Percentiles rank a stretch among this genome's conserved stretches.
Conservation (phyloP, 2,113 vertebrate genomes). For the Sminthopsis crassicaudata region DNA sequence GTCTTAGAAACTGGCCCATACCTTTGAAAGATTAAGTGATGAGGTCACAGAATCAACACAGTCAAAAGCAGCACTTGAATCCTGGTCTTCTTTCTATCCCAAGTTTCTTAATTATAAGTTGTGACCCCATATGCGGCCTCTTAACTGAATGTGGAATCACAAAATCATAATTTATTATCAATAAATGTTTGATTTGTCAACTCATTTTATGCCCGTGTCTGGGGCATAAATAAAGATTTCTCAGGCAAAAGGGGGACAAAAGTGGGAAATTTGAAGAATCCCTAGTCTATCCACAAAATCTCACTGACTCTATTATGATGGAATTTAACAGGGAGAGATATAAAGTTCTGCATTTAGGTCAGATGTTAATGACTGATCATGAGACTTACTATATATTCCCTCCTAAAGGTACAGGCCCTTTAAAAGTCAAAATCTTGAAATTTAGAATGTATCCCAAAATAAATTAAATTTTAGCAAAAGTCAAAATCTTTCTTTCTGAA, state of each 20-base stretch:
- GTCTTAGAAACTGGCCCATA: background rate
- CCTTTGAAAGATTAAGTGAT: background rate
- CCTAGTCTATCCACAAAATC: background rate
- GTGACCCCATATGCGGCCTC: no score
- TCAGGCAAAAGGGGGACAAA: no score
- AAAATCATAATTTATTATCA: no score
- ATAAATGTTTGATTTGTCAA: no score
- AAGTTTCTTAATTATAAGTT: no score
- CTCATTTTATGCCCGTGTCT: no score
- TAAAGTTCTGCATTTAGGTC: background rate
- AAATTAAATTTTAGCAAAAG: background rate
- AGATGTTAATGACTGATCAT: background rate
- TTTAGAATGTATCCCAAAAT: background rate
- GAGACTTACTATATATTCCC: background rate
- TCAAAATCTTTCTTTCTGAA: background rate
- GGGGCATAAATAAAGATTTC: no score
- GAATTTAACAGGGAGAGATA: background rate
- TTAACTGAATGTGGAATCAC: no score
- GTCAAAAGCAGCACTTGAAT: background rate
- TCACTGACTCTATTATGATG: background rate
- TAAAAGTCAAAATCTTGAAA: background rate
- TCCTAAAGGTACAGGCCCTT: background rate
- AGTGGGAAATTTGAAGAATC: no score
- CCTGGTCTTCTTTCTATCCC: background rate
- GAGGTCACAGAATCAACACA: background rate